Percentiles rank a stretch among this genome's conserved stretches.
phyloP scores from a whole-genome alignment of 2,888 invertebrate species.

The Hoplodrina blanda region DNA sequence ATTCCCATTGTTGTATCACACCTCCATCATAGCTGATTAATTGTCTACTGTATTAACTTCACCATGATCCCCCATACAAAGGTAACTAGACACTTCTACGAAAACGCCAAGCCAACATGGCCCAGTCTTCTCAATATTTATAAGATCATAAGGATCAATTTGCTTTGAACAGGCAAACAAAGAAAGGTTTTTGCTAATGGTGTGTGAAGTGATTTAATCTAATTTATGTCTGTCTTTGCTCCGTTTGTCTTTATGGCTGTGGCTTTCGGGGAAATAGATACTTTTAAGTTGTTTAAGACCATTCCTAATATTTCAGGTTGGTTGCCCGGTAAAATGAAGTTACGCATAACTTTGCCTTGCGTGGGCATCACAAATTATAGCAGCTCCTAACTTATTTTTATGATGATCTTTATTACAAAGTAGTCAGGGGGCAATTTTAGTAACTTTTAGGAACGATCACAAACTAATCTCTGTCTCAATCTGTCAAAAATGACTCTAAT shows the following conservation, averaged over 20 bases:
- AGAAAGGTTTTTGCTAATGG: conserved; percentile 79
- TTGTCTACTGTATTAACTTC: conserved; percentile 70
- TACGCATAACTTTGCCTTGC: conserved; percentile 35
- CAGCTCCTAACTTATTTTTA: conserved; percentile 13
- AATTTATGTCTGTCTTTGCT: conserved; percentile 76
- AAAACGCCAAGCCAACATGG: conserved; percentile 60
- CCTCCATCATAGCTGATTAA: conserved; percentile 80
- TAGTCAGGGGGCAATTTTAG: not conserved
- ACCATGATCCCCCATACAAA: conserved; percentile 52
- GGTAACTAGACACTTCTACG: conserved; percentile 66
- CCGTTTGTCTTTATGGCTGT: conserved; percentile 73
- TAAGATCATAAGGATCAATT: conserved; percentile 64
- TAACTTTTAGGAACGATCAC: no score
- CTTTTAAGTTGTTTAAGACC: conserved; percentile 69
- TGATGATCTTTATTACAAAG: not conserved
- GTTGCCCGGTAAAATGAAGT: conserved; percentile 53
- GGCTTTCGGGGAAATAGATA: conserved; percentile 65
- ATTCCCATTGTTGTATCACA: conserved; percentile 63
- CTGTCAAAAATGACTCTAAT: no score
- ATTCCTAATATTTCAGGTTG: conserved; percentile 56
- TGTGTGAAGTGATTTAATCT: conserved; percentile 84
- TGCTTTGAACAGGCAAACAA: conserved; percentile 66
- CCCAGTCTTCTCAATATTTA: conserved; percentile 38
- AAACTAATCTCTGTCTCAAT: no score
- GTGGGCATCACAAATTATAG: conserved; percentile 25